Evolutionary conservation across 2,797 vertebrate genomes (phyloP).

Genomic region (Lemur catta): DNA sequence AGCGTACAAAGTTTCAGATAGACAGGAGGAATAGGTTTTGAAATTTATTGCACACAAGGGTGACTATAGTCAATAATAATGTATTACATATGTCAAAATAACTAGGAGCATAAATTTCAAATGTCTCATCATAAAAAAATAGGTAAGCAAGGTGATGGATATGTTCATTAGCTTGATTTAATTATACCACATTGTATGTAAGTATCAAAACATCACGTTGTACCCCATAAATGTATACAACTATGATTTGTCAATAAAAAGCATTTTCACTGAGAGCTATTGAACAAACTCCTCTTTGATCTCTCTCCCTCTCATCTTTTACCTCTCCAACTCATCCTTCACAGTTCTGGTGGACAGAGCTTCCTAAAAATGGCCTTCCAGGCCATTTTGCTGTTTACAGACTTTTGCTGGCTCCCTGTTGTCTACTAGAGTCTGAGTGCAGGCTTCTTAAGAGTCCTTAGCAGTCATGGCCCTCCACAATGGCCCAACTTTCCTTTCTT

Average conservation of each 20-base stretch:
- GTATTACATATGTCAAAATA: not conserved
- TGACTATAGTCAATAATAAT: not conserved
- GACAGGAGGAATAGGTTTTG: not conserved
- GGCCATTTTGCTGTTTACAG: not conserved
- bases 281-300: not conserved
- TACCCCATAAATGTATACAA: not conserved
- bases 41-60: not conserved
- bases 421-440: fast-evolving
- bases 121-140: not conserved
- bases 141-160: not conserved
- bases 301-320: not conserved
- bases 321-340: not conserved
- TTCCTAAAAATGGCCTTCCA: not conserved
- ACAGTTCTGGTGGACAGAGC: not conserved
- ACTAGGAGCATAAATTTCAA: not conserved
- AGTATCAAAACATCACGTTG: not conserved
- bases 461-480: not conserved
- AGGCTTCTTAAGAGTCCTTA: not conserved
- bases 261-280: not conserved
- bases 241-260: not conserved
- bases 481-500: not conserved
- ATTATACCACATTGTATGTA: not conserved
- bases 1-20: not conserved
- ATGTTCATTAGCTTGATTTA: not conserved
- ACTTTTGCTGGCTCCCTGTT: not conserved